Percentiles rank a stretch among this genome's conserved stretches.
Conservation (phyloP, 2,888 invertebrate species). For the Monopis laevigella region DNA sequence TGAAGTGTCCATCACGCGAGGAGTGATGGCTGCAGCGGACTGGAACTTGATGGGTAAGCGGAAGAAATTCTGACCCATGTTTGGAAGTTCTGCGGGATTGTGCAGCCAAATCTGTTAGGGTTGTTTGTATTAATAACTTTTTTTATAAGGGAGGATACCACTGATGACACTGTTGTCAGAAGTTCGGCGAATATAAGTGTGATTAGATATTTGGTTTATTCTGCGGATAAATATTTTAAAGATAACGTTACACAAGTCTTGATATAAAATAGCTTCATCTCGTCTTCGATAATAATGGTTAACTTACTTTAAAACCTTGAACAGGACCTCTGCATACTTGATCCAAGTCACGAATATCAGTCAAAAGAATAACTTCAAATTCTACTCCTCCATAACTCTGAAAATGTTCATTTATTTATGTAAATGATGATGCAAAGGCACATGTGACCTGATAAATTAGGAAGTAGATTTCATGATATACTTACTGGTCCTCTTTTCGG, state of each 20-base stretch:
- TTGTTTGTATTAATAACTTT: too few relatives aligned
- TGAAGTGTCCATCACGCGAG: constrained; percentile 72
- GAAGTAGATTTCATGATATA: too few relatives aligned
- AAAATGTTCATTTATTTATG: too few relatives aligned
- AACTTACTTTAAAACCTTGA: constrained; percentile 70
- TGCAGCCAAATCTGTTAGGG: constrained; percentile 68
- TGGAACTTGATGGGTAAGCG: constrained; percentile 70
- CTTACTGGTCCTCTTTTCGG: constrained; percentile 64
- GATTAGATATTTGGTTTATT: too few relatives aligned
- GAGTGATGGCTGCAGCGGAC: constrained; percentile 69
- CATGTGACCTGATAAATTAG: too few relatives aligned
- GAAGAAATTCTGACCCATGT: constrained; percentile 70
- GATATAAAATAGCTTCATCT: not conserved
- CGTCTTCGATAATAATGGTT: not conserved
- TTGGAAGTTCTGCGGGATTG: constrained; percentile 69
- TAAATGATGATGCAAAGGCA: too few relatives aligned
- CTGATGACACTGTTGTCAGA: too few relatives aligned
- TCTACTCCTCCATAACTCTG: constrained; percentile 44
- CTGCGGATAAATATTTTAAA: too few relatives aligned
- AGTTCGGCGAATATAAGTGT: too few relatives aligned
- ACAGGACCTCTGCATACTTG: constrained; percentile 71
- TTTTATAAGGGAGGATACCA: too few relatives aligned
- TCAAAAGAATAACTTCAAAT: constrained; percentile 48
- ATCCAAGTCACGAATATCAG: constrained; percentile 63
- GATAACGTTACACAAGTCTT: not conserved